Evolutionary conservation across 2,797 vertebrate species (phyloP).

Genomic region (Cyprinodon diabolis): DNA sequence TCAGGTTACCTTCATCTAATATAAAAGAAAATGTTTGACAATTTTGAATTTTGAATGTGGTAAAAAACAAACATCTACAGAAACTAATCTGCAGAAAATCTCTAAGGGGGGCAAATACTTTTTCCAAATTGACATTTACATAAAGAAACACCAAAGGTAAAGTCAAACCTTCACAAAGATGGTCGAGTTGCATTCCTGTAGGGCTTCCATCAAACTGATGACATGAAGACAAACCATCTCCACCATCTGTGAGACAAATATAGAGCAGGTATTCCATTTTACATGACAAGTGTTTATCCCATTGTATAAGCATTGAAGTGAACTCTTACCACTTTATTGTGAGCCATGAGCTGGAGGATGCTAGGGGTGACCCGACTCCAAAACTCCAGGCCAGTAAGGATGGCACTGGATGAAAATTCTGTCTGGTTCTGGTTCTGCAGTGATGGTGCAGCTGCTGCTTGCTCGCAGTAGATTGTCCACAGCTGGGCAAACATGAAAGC

Average conservation of each 20-base stretch:
- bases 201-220: constrained; percentile 98
- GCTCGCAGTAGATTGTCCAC: constrained; percentile 99
- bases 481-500: constrained; percentile 99
- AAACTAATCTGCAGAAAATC: no score
- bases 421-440: constrained; percentile 94
- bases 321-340: constrained; percentile 96
- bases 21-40: no score
- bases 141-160: not conserved
- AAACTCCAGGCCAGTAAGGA: constrained; percentile 96
- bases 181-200: constrained; percentile 98
- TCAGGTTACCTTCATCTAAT: no score
- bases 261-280: not conserved
- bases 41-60: no score
- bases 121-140: not conserved
- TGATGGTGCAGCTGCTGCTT: constrained; percentile 89
- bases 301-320: constrained; percentile 3
- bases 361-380: constrained; percentile 98
- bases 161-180: constrained; percentile 96
- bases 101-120: not conserved
- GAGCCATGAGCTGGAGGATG: constrained; percentile 98
- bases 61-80: no score
- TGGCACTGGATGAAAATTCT: constrained; percentile 93
- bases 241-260: constrained; percentile 87
- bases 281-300: not conserved
- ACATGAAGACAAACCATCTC: constrained; percentile 99